Evolutionary conservation across 2,113 vertebrate species (phyloP).

Genomic region (Scalopus aquaticus): DNA sequence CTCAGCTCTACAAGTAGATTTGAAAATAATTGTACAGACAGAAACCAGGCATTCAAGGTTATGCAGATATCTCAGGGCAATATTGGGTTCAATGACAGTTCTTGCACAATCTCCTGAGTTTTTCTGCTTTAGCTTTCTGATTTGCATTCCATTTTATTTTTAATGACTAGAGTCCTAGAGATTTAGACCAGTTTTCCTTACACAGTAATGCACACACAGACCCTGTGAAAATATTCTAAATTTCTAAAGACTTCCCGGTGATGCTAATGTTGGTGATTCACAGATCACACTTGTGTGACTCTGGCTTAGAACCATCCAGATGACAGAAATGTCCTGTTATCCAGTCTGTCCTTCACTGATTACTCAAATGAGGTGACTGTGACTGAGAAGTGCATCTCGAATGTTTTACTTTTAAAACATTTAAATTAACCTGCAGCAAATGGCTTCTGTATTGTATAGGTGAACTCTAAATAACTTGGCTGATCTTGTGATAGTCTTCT

Average conservation of each 20-base stretch:
- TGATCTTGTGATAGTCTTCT: not conserved
- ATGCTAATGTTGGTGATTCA: not conserved
- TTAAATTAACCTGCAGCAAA: not conserved
- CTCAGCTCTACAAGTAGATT: not conserved
- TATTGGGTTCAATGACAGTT: not conserved
- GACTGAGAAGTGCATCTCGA: not conserved
- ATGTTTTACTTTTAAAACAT: not conserved
- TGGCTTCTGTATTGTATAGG: not conserved
- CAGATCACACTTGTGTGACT: not conserved
- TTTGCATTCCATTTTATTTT: not conserved
- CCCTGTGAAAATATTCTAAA: not conserved
- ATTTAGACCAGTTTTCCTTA: not conserved
- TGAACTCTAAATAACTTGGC: not conserved
- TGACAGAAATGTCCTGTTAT: rapidly evolving
- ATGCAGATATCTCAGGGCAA: not conserved
- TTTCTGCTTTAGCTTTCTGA: not conserved
- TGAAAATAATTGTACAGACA: not conserved
- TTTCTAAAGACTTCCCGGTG: not conserved
- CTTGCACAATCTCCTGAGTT: not conserved
- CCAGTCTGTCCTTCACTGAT: not conserved
- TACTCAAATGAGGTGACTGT: not conserved
- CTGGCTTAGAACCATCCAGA: not conserved
- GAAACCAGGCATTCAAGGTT: too few relatives aligned
- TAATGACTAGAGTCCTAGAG: not conserved
- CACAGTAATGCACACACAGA: rapidly evolving